Percentiles rank a stretch among this genome's conserved stretches.
Conservation (phyloP, 1,140 invertebrate genomes). For the Sycophila sp. region DNA sequence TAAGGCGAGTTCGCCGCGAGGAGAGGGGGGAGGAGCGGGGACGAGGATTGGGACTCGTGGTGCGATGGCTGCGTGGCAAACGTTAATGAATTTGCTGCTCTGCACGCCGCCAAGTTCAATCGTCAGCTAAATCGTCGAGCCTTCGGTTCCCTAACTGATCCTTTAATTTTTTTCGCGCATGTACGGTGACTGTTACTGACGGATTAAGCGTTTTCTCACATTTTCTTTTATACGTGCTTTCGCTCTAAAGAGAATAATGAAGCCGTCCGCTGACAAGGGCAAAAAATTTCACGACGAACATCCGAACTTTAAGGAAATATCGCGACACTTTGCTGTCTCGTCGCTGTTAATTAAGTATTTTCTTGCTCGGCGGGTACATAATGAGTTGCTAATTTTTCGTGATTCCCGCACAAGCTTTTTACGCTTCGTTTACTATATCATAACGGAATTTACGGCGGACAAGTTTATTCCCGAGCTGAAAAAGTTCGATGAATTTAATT, state of each 20-base stretch:
- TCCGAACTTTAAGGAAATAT: no score
- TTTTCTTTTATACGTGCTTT: no score
- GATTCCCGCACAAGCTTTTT: not conserved
- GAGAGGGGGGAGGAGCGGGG: constrained; percentile 47
- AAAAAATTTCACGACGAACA: not conserved
- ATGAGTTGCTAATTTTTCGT: not conserved
- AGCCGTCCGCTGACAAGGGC: not conserved
- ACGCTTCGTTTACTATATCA: not conserved
- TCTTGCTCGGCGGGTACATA: not conserved
- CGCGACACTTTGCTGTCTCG: not conserved
- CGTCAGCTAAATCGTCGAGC: not conserved
- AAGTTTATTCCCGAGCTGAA: no score
- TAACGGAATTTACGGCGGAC: not conserved
- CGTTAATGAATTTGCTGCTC: constrained; percentile 45
- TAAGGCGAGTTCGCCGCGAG: constrained; percentile 10
- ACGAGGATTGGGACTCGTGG: not conserved
- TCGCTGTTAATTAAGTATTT: not conserved
- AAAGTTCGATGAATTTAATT: no score
- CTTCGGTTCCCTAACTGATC: not conserved
- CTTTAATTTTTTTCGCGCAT: not conserved
- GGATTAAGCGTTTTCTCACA: no score
- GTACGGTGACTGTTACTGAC: no score
- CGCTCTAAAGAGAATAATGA: not conserved
- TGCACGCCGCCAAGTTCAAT: not conserved
- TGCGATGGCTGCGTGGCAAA: constrained; percentile 37